Evolutionary conservation across 92 coral and sea anemone genomes (phyloP).

Genomic region (Parazoanthus swiftii): DNA sequence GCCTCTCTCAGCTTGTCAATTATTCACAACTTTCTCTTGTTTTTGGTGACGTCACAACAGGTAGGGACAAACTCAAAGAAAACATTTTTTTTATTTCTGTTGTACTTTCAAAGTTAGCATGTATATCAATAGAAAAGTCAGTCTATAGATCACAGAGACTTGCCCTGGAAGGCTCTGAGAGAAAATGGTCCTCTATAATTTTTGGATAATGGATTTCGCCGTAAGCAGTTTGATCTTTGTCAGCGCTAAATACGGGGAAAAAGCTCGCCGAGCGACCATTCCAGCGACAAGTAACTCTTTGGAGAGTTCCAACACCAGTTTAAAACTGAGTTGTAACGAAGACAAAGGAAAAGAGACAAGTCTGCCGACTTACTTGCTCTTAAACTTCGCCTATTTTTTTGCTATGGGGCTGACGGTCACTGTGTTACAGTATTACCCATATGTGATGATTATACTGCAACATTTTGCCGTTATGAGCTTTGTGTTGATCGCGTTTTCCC

Average conservation of each 20-base stretch:
- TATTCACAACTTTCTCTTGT: slow-evolving; percentile 23
- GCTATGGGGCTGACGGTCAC: slow-evolving; percentile 81
- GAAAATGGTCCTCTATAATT: slow-evolving; percentile 75
- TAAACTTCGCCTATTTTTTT: slow-evolving; percentile 79
- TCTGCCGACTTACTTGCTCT: slow-evolving; percentile 60
- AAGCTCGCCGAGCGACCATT: slow-evolving; percentile 46
- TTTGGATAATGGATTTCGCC: slow-evolving; percentile 93
- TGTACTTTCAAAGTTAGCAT: background rate
- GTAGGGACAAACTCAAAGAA: slow-evolving; percentile 21
- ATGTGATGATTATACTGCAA: slow-evolving; percentile 75
- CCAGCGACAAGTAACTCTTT: background rate
- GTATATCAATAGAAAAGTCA: background rate
- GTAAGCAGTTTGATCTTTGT: slow-evolving; percentile 75
- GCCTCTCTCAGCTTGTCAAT: background rate
- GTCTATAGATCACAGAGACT: background rate
- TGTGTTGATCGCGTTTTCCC: slow-evolving; percentile 77
- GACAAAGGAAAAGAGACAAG: slow-evolving; percentile 56
- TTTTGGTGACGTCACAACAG: slow-evolving; percentile 32
- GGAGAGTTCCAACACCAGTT: slow-evolving; percentile 9
- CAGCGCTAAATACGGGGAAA: slow-evolving; percentile 88
- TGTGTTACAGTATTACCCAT: slow-evolving; percentile 75
- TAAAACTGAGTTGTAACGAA: slow-evolving; percentile 14
- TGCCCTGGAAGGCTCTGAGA: background rate
- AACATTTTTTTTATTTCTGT: background rate
- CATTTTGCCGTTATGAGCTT: slow-evolving; percentile 85